Evolutionary conservation across 1,140 invertebrate genomes (phyloP).

Genomic region (Latrodectus geometricus): DNA sequence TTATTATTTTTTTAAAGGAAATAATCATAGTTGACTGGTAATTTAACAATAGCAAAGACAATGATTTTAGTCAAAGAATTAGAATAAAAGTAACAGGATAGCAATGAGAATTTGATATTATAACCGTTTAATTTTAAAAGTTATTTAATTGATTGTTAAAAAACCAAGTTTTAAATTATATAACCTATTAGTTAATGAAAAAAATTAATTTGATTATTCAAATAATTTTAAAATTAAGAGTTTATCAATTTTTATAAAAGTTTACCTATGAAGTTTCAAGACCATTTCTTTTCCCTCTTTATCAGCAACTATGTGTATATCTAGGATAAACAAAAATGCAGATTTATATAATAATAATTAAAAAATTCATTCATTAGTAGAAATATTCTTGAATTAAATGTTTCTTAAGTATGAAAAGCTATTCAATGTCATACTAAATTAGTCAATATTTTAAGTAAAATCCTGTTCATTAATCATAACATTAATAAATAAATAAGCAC

Average conservation of each 20-base stretch:
- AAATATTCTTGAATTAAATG: no score
- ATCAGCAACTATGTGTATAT: slow-evolving; percentile 89
- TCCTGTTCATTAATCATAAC: no score
- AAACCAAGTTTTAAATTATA: background rate
- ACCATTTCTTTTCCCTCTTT: slow-evolving; percentile 80
- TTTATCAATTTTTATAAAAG: slow-evolving; percentile 18
- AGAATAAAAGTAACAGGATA: no score
- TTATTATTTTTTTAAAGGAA: no score
- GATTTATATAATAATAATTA: background rate
- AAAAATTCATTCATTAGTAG: no score
- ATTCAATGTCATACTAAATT: no score
- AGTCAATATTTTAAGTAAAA: no score
- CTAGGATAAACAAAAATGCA: slow-evolving; percentile 35
- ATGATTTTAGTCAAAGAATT: no score
- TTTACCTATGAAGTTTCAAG: slow-evolving; percentile 88
- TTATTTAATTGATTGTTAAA: background rate
- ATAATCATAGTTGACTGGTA: no score
- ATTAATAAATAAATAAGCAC: no score
- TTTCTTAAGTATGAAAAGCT: no score
- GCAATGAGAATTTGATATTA: background rate
- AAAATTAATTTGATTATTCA: background rate
- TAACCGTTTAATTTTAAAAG: background rate
- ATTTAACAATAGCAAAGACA: no score
- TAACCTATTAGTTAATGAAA: background rate
- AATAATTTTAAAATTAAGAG: slow-evolving; percentile 8